Percentiles rank a stretch among this genome's conserved stretches.
Evolutionary conservation across 2,888 invertebrate genomes (phyloP).

Genomic region (Meteorus cinctellus): DNA sequence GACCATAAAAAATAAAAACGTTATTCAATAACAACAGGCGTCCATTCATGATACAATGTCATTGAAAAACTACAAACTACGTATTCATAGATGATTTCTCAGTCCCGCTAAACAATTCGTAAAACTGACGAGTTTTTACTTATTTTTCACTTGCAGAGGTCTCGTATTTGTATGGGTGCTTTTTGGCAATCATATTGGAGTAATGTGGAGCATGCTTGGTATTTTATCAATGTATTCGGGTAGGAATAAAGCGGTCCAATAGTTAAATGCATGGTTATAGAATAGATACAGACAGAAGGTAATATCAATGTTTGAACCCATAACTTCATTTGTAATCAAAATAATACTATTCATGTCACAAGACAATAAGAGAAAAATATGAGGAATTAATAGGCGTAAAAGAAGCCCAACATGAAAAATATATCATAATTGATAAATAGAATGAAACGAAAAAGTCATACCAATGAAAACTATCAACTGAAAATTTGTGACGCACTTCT

Average conservation of each 20-base stretch:
- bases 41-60: not conserved
- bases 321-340: not conserved
- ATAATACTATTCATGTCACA: not conserved
- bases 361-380: conserved; percentile 22
- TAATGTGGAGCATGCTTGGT: not conserved
- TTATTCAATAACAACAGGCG: not conserved
- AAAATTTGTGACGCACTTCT: conserved; percentile 24
- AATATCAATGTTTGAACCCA: conserved; percentile 9
- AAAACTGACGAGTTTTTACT: not conserved
- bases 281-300: not conserved
- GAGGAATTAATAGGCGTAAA: conserved; percentile 29
- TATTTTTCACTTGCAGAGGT: not conserved
- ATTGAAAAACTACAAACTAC: not conserved
- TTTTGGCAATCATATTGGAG: not conserved
- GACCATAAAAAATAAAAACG: not conserved
- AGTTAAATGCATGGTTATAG: not conserved
- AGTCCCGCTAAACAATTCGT: not conserved
- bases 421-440: not conserved
- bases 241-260: not conserved
- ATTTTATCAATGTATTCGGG: no score
- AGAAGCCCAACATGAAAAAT: not conserved
- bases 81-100: not conserved
- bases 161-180: not conserved
- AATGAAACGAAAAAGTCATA: not conserved
- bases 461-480: conserved; percentile 15